Evolutionary conservation across 2,888 invertebrate genomes (phyloP).

Genomic region (Sipha maydis): DNA sequence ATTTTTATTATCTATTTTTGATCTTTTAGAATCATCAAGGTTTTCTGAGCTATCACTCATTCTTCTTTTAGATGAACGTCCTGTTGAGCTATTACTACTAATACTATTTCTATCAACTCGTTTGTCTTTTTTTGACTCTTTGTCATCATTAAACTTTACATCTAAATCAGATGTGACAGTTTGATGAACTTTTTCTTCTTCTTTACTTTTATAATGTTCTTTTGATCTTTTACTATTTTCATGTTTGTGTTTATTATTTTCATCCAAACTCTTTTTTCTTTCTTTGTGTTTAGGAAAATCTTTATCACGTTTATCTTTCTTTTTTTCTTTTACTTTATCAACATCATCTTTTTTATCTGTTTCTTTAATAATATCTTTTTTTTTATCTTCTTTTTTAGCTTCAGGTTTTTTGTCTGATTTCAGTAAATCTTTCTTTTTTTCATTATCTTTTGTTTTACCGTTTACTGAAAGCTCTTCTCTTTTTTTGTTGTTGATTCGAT

Average conservation of each 20-base stretch:
- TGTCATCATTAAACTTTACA: slow-evolving; percentile 73
- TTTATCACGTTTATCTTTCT: slow-evolving; percentile 66
- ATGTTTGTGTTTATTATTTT: slow-evolving; percentile 63
- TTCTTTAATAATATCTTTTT: slow-evolving; percentile 68
- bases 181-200: slow-evolving; percentile 69
- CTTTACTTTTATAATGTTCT: slow-evolving; percentile 66
- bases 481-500: slow-evolving; percentile 55
- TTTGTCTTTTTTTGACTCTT: slow-evolving; percentile 67
- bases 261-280: slow-evolving; percentile 66
- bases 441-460: slow-evolving; percentile 60
- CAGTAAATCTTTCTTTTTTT: slow-evolving; percentile 64
- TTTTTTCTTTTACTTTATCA: slow-evolving; percentile 67
- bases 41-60: slow-evolving; percentile 60
- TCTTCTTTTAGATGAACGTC: slow-evolving; percentile 52
- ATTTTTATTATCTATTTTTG: slow-evolving; percentile 47
- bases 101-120: slow-evolving; percentile 55
- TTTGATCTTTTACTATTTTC: slow-evolving; percentile 63
- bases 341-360: slow-evolving; percentile 68
- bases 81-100: slow-evolving; percentile 58
- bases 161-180: slow-evolving; percentile 73
- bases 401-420: slow-evolving; percentile 49
- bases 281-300: slow-evolving; percentile 66
- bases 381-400: slow-evolving; percentile 63
- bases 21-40: slow-evolving; percentile 53
- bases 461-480: slow-evolving; percentile 48